These are phyloP conservation scores for Tolmerus cingulatus DNA, from an alignment of 2,888 invertebrate species.

Conservation along the genomic window DNA sequence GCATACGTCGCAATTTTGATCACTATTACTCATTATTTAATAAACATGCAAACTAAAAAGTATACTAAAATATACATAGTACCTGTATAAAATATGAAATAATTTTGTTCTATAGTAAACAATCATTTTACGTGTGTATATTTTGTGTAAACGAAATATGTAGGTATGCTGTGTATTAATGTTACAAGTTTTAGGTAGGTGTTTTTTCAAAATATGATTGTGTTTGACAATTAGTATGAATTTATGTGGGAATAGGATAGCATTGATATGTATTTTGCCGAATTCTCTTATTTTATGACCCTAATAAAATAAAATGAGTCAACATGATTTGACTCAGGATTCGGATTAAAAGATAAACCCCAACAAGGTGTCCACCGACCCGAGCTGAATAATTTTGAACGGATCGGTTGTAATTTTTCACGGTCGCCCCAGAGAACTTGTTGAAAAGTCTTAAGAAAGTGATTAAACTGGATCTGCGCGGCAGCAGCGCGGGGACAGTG, in stretches of 20 bases:
- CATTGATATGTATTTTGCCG: not conserved
- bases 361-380: not conserved
- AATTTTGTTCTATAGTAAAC: too few species aligned
- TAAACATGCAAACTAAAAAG: too few species aligned
- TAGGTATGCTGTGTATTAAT: too few species aligned
- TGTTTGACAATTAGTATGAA: too few species aligned
- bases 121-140: too few species aligned
- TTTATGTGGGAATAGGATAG: not conserved
- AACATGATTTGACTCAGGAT: not conserved
- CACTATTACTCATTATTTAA: too few species aligned
- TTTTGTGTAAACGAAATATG: too few species aligned
- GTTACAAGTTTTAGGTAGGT: too few species aligned
- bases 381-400: not conserved
- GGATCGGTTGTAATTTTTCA: constrained; percentile 3
- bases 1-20: too few species aligned
- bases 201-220: too few species aligned
- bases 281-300: not conserved
- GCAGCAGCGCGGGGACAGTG: not conserved
- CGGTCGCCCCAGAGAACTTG: not conserved
- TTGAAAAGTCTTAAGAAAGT: constrained; percentile 22
- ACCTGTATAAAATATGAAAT: too few species aligned
- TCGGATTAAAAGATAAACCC: not conserved
- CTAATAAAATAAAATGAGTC: not conserved
- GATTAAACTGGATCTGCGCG: constrained; percentile 14
- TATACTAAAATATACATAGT: too few species aligned